Percentiles rank a stretch among this genome's conserved stretches.
These are phyloP conservation scores for Baronia brevicornis DNA, from an alignment of 2,888 invertebrate genomes.

Conservation along the genomic window DNA sequence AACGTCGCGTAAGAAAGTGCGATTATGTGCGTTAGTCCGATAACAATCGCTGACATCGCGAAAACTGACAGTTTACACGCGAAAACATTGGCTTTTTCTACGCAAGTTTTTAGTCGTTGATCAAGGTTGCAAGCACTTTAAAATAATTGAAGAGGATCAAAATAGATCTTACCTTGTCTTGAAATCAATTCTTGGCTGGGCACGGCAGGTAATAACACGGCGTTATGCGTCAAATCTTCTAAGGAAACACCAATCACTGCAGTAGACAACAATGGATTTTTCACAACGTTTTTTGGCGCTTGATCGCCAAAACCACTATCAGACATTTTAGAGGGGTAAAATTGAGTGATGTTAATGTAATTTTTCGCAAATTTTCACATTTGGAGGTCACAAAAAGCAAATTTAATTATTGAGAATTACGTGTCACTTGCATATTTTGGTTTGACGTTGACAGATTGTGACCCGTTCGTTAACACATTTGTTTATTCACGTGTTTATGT, in stretches of 20 bases:
- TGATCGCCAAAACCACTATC: constrained; percentile 69
- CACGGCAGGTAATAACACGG: constrained; percentile 80
- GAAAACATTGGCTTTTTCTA: constrained; percentile 30
- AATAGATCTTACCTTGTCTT: constrained; percentile 60
- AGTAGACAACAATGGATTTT: constrained; percentile 83
- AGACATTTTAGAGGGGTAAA: constrained; percentile 45
- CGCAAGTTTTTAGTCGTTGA: constrained; percentile 32
- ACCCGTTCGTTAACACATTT: constrained; percentile 15
- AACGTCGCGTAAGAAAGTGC: constrained; percentile 8
- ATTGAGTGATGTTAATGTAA: constrained; percentile 46
- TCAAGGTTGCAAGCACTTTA: constrained; percentile 34
- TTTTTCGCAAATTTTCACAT: constrained; percentile 64
- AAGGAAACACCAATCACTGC: constrained; percentile 83
- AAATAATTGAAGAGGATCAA: constrained; percentile 36
- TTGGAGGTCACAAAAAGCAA: constrained; percentile 68
- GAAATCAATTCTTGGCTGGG: constrained; percentile 51
- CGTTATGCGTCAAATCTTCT: constrained; percentile 83
- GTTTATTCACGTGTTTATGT: neutral
- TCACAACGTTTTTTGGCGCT: constrained; percentile 55
- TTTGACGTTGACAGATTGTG: constrained; percentile 29
- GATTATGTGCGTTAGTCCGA: constrained; percentile 1
- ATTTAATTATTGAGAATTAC: constrained; percentile 69
- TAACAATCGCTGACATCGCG: constrained; percentile 16
- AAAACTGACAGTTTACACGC: constrained; percentile 35
- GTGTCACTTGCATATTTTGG: constrained; percentile 72